These are phyloP conservation scores for Plectropomus leopardus DNA, from an alignment of 2,113 vertebrate species.

Conservation along the genomic window DNA sequence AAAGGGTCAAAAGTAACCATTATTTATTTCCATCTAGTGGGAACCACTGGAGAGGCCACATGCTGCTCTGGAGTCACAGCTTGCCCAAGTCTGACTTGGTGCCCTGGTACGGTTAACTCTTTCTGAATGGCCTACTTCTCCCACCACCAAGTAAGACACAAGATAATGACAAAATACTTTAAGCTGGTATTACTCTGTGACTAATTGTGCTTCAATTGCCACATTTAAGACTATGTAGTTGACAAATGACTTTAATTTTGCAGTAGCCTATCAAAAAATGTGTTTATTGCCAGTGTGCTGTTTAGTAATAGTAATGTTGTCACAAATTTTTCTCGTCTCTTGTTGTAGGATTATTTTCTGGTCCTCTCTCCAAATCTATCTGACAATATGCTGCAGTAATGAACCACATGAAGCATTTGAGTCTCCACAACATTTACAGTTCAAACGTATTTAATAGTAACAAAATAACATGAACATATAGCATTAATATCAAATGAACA, in stretches of 20 bases:
- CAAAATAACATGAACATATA: conserved; percentile 75
- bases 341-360: not conserved
- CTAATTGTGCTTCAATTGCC: not conserved
- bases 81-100: too few relatives aligned
- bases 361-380: not conserved
- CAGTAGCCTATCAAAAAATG: not conserved
- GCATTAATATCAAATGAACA: conserved; percentile 74
- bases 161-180: not conserved
- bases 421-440: conserved; percentile 45
- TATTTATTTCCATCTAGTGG: too few relatives aligned
- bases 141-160: not conserved
- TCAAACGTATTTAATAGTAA: conserved; percentile 80
- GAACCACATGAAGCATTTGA: not conserved
- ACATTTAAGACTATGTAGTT: not conserved
- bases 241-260: not conserved
- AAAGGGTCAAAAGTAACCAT: too few relatives aligned
- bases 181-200: not conserved
- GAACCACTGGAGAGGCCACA: too few relatives aligned
- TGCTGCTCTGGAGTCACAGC: too few relatives aligned
- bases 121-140: too few relatives aligned
- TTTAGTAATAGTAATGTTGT: not conserved
- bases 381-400: not conserved
- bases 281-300: not conserved
- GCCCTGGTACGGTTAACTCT: too few relatives aligned
- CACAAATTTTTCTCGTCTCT: not conserved